phyloP scores from a whole-genome alignment of 2,797 vertebrate species.

The Myotis findleyi region DNA sequence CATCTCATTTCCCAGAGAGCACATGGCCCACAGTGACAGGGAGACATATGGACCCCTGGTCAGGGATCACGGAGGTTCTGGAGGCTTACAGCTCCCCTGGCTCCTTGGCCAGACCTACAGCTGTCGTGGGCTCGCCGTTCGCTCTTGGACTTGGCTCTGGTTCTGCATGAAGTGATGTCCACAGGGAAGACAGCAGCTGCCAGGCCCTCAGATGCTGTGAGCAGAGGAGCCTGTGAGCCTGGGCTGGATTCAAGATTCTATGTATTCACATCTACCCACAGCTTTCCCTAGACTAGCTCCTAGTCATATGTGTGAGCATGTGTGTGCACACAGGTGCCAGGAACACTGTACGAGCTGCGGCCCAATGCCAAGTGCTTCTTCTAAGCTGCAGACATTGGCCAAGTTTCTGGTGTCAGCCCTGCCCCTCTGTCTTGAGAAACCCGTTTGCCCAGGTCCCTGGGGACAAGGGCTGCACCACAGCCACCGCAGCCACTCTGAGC shows the following conservation, averaged over 20 bases:
- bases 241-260: not conserved
- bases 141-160: not conserved
- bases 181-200: not conserved
- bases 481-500: not conserved
- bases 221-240: not conserved
- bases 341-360: not conserved
- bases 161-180: not conserved
- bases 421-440: slow-evolving; percentile 34
- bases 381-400: not conserved
- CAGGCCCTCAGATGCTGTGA: not conserved
- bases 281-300: not conserved
- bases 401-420: not conserved
- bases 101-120: not conserved
- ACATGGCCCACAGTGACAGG: not conserved
- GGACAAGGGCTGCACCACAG: not conserved
- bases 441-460: slow-evolving; percentile 4
- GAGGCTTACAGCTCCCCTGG: not conserved
- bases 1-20: not conserved
- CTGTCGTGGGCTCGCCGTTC: not conserved
- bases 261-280: not conserved
- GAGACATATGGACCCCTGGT: not conserved
- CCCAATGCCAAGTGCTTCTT: not conserved
- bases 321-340: fast-evolving
- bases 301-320: fast-evolving
- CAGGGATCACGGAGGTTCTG: not conserved